Base-by-base conservation (phyloP, 2,888 invertebrate genomes). In the Acrobasis suavella region DNA sequence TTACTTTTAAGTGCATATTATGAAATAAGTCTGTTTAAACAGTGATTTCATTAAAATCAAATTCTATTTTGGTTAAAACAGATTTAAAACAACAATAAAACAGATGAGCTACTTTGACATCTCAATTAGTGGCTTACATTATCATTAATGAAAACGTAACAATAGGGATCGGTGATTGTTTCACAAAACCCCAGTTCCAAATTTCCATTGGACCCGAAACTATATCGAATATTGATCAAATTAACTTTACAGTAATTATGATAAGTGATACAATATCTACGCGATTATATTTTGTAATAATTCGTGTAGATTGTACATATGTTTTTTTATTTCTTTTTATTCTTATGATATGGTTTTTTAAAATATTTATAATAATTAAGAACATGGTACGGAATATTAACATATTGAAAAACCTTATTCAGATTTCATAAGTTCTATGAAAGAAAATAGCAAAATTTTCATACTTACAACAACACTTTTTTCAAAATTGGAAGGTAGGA, bases 151-250 rank as follows among this genome's bases (percentile, higher is more conserved):
- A 64, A 64, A 73, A 71, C 69, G 64, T 69, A 75, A 77, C 77
- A 78, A 80, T 74, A 67, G 74, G 58, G 22, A 66, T 63, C 67
- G 60, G 62, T 64, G 66, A 69, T 70, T 70, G 74, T 75, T 73
- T 69, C 69, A 65, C 67, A 69, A 71, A 75, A 74, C 72, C 72
- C 70, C 67, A 72, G 73, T 74, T 77, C 69, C 68, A 61, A 67
- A 66, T 76, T 68, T 69, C 72, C 71, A 73, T 69, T 72, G 65
- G 67, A 66, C 73, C 74, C 77, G 71, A 81, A 83, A 80, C 81
- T 79, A 65, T 65, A 83, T 84, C 76, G 76, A 72, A 66, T 62
- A 77, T 72, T 76, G 78, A 75, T 76, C 76, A 82, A 82, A 83
- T 81, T 84, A 79, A 80, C 79, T 80, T 81, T 73, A 77, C 64